Conservation (phyloP, 2,113 vertebrate genomes). For the Syngnathoides biaculeatus region DNA sequence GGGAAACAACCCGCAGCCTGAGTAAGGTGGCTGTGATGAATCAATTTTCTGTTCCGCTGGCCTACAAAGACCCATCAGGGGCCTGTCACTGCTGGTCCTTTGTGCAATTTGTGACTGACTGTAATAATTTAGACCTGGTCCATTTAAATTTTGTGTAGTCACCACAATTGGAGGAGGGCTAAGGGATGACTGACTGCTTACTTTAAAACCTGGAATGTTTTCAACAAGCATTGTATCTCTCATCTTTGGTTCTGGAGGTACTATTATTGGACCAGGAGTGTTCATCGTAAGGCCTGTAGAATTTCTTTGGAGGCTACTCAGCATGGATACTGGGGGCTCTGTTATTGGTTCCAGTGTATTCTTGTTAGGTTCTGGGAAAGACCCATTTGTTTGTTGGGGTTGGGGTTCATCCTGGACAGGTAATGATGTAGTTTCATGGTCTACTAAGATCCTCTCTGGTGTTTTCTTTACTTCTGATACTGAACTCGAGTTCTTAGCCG, state of each 20-base stretch:
- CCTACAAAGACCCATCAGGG: slow-evolving; percentile 49
- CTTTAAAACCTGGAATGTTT: slow-evolving; percentile 21
- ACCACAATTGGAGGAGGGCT: slow-evolving; percentile 54
- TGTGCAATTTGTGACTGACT: slow-evolving; percentile 27
- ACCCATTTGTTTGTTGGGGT: slow-evolving; percentile 20
- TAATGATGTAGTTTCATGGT: background rate
- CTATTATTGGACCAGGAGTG: slow-evolving; percentile 44
- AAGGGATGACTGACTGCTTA: slow-evolving; percentile 8
- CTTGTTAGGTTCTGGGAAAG: slow-evolving; percentile 4
- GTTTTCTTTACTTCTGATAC: slow-evolving; percentile 33
- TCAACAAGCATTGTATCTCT: slow-evolving; percentile 2
- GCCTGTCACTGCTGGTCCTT: slow-evolving; percentile 46
- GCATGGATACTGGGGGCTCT: slow-evolving; percentile 45
- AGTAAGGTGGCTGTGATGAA: slow-evolving; percentile 19
- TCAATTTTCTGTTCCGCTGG: slow-evolving; percentile 28
- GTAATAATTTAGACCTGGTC: slow-evolving; percentile 43
- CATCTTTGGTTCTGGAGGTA: slow-evolving; percentile 17
- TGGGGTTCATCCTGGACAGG: slow-evolving; percentile 50
- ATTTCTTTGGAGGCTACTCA: slow-evolving; percentile 32
- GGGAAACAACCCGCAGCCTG: slow-evolving; percentile 59
- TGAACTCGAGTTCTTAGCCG: slow-evolving; percentile 13
- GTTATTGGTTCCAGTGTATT: slow-evolving; percentile 50
- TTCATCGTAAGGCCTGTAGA: slow-evolving; percentile 12
- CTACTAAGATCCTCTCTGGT: slow-evolving; percentile 20
- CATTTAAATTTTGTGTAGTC: slow-evolving; percentile 69